Evolutionary conservation across 1,140 invertebrate species (phyloP), one percentile per base, ranked within the genome.

Genomic region (Plodia interpunctella): DNA sequence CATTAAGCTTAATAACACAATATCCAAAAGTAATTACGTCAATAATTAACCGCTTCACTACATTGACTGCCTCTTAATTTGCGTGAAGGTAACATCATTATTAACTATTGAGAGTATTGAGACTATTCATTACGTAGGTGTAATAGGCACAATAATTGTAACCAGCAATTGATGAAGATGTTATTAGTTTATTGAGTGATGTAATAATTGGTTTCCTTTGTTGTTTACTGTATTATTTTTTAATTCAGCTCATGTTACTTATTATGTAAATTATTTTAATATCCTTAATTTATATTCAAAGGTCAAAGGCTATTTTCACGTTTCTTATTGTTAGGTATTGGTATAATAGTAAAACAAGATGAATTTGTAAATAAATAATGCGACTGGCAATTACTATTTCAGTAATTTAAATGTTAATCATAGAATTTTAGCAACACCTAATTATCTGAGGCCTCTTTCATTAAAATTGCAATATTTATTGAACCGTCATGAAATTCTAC

Each of bases 1-100:
- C 63, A 68, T 66, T 68, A 72, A 55, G 49, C 54, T 65, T 72
- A 64, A 68, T 68, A 66, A 66, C 64, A 62, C 66, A 66, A 64
- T 68, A 66, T 64, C 59, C n/a, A 63, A 60, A 57, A 57, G 63
- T 69, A 72, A 72, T 72, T 72, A 72, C 62, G 30, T 13, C 25
- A 20, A 59, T 68, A 72, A 72, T 68, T 66, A 71, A 60, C 50
- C 38, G 56, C 53, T 56, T 35, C 35, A 49, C 58, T 53, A 59
- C 49, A 66, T 64, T 57, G 62, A 55, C 55, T 63, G 63, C 52
- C 49, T 64, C 52, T 64, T 70, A 66, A 64, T 66, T 66, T 62
- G 68, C 63, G 53, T 28, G 67, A 60, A 56, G 49, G 55, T 21
- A 53, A 53, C 51, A n/a, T 44, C 35, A 50, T 50, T 18, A 57